Evolutionary conservation across 2,113 vertebrate species (phyloP).

Genomic region (Dromiciops gliroides): DNA sequence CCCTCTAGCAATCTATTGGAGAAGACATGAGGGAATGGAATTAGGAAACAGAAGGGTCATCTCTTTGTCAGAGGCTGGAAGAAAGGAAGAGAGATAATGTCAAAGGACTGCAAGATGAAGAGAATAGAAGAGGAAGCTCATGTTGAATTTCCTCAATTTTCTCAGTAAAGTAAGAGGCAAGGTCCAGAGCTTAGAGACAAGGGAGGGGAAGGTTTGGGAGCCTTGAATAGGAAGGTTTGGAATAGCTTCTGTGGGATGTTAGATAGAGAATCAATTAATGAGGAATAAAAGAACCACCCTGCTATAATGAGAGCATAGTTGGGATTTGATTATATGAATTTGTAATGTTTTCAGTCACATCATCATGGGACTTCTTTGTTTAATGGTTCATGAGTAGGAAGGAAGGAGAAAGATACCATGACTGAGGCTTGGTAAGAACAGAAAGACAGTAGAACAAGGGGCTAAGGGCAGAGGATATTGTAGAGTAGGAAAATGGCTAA

Average conservation of each 20-base stretch:
- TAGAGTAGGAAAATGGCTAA: not conserved
- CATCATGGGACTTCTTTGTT: not conserved
- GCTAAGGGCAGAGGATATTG: not conserved
- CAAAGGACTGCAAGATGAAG: not conserved
- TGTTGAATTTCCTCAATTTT: not conserved
- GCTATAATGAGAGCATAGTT: not conserved
- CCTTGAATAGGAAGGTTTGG: not conserved
- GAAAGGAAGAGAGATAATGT: not conserved
- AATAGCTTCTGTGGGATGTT: not conserved
- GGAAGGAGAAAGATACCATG: not conserved
- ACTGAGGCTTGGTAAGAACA: not conserved
- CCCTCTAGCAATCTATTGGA: not conserved
- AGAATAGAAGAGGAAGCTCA: not conserved
- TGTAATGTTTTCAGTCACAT: not conserved
- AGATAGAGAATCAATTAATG: not conserved
- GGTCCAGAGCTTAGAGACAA: not conserved
- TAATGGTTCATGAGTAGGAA: not conserved
- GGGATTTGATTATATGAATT: not conserved
- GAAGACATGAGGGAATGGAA: not conserved
- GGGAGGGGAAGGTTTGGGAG: not conserved
- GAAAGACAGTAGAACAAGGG: not conserved
- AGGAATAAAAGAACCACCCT: not conserved
- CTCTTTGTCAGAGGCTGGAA: not conserved
- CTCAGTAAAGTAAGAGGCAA: not conserved
- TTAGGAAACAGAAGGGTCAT: not conserved